Evolutionary conservation across 2,113 vertebrate species (phyloP).

Genomic region (Myrmecobius fasciatus): DNA sequence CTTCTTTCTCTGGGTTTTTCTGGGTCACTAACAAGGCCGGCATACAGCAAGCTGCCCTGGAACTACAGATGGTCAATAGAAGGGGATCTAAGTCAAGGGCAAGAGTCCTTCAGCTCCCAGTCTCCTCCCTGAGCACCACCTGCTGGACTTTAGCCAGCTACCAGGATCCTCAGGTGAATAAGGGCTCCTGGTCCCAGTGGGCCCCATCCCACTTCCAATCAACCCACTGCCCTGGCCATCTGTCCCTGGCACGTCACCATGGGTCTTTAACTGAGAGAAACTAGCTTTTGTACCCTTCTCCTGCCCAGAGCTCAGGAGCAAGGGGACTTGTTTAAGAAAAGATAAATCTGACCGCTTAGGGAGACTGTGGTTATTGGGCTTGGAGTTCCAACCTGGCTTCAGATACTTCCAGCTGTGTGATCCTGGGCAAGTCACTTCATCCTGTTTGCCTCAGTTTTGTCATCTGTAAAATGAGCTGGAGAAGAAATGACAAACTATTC

Average conservation of each 20-base stretch:
- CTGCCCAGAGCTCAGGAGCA: not conserved
- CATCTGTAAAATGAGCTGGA: not conserved
- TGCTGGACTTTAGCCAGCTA: not conserved
- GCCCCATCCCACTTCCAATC: not conserved
- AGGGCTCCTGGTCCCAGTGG: not conserved
- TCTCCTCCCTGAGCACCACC: not conserved
- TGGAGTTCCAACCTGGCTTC: not conserved
- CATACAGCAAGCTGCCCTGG: not conserved
- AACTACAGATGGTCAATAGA: not conserved
- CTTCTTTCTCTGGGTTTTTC: conserved; percentile 31
- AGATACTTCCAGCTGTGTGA: not conserved
- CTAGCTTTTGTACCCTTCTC: not conserved
- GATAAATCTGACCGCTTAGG: not conserved
- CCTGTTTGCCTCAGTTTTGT: not conserved
- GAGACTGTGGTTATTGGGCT: conserved; percentile 10
- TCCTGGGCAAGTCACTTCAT: not conserved
- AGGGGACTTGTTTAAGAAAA: conserved; percentile 19
- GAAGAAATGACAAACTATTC: not conserved
- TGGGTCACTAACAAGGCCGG: not conserved
- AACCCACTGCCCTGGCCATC: not conserved
- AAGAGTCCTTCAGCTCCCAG: not conserved
- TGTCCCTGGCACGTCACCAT: not conserved
- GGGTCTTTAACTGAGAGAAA: not conserved
- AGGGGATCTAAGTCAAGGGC: not conserved
- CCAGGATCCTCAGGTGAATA: not conserved